A percentile compares a stretch with the other conserved stretches of the same genome.
phyloP scores from a whole-genome alignment of 2,113 vertebrate genomes.

The Asarcornis scutulata region DNA sequence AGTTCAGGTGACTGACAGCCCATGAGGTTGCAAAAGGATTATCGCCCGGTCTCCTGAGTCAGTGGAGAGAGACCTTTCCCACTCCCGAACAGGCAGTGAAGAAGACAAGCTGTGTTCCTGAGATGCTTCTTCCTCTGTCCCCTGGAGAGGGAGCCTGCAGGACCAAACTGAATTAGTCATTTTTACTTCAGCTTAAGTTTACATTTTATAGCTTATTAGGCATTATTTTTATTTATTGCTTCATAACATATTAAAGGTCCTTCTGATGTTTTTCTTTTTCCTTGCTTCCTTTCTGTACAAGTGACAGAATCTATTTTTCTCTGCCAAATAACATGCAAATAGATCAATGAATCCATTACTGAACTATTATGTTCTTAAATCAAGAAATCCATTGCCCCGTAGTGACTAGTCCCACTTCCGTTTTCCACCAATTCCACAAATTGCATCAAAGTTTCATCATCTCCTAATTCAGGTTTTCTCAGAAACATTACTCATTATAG shows the following conservation, averaged over 20 bases:
- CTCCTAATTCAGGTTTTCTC: slow-evolving; percentile 51
- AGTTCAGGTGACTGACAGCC: background rate
- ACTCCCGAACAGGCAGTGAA: background rate
- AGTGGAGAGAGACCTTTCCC: background rate
- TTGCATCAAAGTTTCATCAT: slow-evolving; percentile 38
- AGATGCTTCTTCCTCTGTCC: background rate
- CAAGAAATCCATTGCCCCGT: background rate
- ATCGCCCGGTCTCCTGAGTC: background rate
- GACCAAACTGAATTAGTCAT: background rate
- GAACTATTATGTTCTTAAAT: background rate
- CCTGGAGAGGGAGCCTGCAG: background rate
- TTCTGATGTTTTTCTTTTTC: background rate
- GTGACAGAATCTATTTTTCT: background rate
- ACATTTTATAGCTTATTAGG: background rate
- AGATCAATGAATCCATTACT: background rate
- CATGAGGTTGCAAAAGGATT: fast-evolving
- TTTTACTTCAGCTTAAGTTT: background rate
- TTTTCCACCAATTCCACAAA: slow-evolving; percentile 46
- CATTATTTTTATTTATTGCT: background rate
- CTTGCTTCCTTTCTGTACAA: background rate
- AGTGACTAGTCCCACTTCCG: background rate
- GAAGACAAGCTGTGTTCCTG: background rate
- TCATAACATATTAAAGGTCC: background rate
- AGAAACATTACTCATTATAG: slow-evolving; percentile 35
- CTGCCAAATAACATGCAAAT: background rate